These are phyloP conservation scores for Steromphala cineraria DNA, from an alignment of 2,888 invertebrate genomes.

Conservation along the genomic window DNA sequence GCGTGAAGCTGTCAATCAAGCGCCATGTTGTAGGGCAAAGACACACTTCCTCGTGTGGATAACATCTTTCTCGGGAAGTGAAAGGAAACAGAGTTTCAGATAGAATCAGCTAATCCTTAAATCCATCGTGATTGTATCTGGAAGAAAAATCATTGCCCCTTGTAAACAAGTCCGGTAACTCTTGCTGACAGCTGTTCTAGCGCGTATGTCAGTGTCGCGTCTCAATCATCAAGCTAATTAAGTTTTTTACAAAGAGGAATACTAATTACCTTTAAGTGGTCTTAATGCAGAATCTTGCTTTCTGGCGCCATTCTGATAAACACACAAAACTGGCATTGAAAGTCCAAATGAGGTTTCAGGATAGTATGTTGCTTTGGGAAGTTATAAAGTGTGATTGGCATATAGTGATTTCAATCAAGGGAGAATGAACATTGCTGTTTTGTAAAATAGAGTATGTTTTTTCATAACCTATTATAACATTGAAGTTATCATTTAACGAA, in stretches of 20 bases:
- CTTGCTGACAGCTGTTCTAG: not conserved
- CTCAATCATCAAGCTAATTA: not conserved
- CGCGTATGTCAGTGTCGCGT: not conserved
- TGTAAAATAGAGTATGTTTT: too few species aligned
- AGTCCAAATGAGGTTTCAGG: too few species aligned
- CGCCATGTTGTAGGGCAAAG: not conserved
- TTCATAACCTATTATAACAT: too few species aligned
- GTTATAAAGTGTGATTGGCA: too few species aligned
- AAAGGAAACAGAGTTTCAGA: not conserved
- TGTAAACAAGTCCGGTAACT: not conserved
- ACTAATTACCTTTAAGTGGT: not conserved
- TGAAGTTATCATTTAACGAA: too few species aligned
- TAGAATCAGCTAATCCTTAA: not conserved
- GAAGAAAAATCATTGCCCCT: slow-evolving; percentile 2
- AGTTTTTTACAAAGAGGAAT: not conserved
- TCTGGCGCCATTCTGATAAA: not conserved
- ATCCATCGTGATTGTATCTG: not conserved
- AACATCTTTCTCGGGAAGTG: not conserved
- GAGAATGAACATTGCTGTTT: too few species aligned
- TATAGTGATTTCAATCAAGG: too few species aligned
- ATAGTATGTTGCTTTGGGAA: too few species aligned
- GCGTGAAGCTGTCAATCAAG: slow-evolving; percentile 3
- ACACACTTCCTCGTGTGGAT: not conserved
- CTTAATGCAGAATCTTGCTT: not conserved
- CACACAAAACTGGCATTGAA: too few species aligned